Evolutionary conservation across 1,140 invertebrate genomes (phyloP), one percentile per base, ranked within the genome.

Genomic region (Andricus grossulariae): DNA sequence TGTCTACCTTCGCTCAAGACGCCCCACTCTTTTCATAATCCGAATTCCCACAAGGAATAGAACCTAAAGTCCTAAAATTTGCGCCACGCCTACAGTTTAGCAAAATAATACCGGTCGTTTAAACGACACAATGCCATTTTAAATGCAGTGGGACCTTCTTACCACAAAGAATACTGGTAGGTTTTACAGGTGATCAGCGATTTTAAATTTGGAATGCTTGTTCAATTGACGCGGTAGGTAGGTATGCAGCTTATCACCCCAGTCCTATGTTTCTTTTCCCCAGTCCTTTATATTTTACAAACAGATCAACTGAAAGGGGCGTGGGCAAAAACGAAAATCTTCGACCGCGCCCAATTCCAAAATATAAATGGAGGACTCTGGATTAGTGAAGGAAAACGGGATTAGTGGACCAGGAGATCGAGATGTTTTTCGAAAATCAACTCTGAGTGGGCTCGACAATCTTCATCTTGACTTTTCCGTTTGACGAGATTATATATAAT

Each of bases 1-100:
- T 66, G 25, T 66, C 32, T 39, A 15, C 25, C 60, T 66, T 39
- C 7, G n/a, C 60, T 66, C 60, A 66, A 66, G 45, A 71, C 60
- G 25, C 51, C 13, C 45, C n/a, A 18, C 16, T 57, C 55, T 49
- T 50, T 15, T 60, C 19, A 25, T 72, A 80, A 80, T 77, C 75
- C 79, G 4, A 72, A 80, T 77, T 76, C 79, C 79, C 79, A 76
- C 45, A 60, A 74, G 79, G 75, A 49, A 50, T 39, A 12, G 52
- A 39, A 10, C 25, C 73, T 18, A 49, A 78, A 75, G 74, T 80
- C 50, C 73, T 18, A 49, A 78, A 75, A 74, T 80, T 78, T 54
- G 74, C 60, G 72, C 77, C 82, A 79, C 81, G 84, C 81, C 83
- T 77, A 82, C 83, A 84, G 83, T 86, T 86, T 86, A 86, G 78